Evolutionary conservation across 2,888 invertebrate species (phyloP), one percentile per base, ranked within the genome.

Genomic region (Drosophila cognata): DNA sequence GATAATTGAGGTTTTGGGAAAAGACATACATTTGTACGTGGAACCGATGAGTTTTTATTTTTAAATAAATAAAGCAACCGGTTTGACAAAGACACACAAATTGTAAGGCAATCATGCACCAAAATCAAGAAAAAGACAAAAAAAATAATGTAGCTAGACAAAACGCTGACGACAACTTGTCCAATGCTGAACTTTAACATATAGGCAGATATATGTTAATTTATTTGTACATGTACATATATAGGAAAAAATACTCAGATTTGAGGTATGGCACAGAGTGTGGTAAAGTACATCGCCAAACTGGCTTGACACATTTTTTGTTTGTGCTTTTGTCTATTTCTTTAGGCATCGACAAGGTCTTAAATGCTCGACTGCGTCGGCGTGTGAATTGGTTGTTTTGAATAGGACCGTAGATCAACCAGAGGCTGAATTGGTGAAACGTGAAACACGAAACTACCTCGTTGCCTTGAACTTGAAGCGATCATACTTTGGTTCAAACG

Each of bases 161-260:
- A 71, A 71, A 41, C 63, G 51, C 41, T 56, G 62, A 71, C 57
- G 59, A 10, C 62, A 69, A 71, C 61, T 68, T 71, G 71, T 80
- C 72, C 71, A 82, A 74, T 67, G 74, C 65, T 87, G 83, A 85
- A 85, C 85, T 87, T 87, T 85, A 84, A 62, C 87, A 85, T 85
- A 85, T 85, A 87, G 38, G 68, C 50, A 77, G 71, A 74, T 56
- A 71, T 36, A 25, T 41, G 35, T 10, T 16, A 46, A 36, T 38
- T 43, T 29, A 41, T 33, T 28, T 63, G 21, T 38, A 33, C 13
- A 35, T 36, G 35, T 3, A 4, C 10, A 31, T 25, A 10, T 53
- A 18, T 50, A 59, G 43, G 21, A 58, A 56, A 43, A 46, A 7
- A 46, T 21, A 46, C 62, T 55, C 18, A 25, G 50, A 65, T 33